These are phyloP conservation scores for Hypolimnas misippus DNA, from an alignment of 2,888 invertebrate genomes.

Conservation along the genomic window DNA sequence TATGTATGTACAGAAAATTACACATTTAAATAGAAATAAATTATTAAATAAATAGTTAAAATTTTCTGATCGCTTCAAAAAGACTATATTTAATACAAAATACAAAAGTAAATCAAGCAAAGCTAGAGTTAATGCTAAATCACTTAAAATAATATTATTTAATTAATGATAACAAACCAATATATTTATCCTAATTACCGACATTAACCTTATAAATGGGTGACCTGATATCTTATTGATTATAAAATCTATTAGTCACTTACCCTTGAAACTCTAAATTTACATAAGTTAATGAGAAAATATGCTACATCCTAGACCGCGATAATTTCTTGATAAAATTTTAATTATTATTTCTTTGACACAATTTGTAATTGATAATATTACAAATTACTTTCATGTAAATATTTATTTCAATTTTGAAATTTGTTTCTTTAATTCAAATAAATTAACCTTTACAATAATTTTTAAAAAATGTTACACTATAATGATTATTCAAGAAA, in stretches of 20 bases:
- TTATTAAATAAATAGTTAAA: no score
- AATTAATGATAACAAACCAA: not conserved
- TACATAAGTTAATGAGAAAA: not conserved
- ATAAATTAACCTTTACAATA: no score
- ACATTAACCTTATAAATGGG: conserved; percentile 1
- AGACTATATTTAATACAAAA: no score
- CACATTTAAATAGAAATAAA: no score
- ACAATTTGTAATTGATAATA: no score
- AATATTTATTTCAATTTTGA: no score
- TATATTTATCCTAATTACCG: conserved; percentile 2
- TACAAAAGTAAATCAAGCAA: not conserved
- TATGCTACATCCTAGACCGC: not conserved
- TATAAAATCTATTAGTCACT: not conserved
- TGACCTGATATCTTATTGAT: conserved; percentile 1
- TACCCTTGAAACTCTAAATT: conserved; percentile 6
- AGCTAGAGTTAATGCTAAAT: not conserved
- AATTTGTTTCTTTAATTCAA: no score
- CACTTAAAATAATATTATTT: not conserved
- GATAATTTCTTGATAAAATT: not conserved
- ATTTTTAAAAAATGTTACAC: no score
- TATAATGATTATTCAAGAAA: no score
- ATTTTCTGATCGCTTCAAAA: no score
- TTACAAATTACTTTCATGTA: no score
- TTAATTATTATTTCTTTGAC: not conserved
- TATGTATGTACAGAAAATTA: no score